A percentile compares a stretch with the other conserved stretches of the same genome.
Evolutionary conservation across 2,113 vertebrate species (phyloP).

Genomic region (Jacana jacana): DNA sequence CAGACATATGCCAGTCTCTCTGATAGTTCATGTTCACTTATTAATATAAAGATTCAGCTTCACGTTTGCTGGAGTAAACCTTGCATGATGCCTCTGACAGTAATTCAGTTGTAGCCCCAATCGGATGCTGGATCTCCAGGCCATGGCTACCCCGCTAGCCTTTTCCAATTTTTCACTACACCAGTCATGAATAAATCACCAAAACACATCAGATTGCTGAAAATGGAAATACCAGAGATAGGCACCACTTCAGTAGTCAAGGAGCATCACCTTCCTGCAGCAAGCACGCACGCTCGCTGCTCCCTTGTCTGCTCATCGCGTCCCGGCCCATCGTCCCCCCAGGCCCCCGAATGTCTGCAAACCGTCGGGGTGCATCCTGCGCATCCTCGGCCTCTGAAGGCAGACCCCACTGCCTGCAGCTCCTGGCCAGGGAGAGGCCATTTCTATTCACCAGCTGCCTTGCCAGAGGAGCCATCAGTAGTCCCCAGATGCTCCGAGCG

Average conservation of each 20-base stretch:
- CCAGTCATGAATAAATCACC: slow-evolving; percentile 72
- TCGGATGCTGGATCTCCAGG: slow-evolving; percentile 56
- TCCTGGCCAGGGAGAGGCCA: background rate
- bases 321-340: background rate
- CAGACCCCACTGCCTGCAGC: accelerated
- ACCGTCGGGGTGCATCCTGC: background rate
- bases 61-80: background rate
- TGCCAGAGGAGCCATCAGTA: background rate
- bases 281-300: background rate
- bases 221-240: slow-evolving; percentile 60
- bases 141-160: slow-evolving; percentile 34
- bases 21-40: slow-evolving; percentile 57
- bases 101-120: slow-evolving; percentile 50
- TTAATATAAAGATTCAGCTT: slow-evolving; percentile 54
- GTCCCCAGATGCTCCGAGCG: background rate
- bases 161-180: slow-evolving; percentile 77
- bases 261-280: slow-evolving; percentile 49
- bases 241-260: slow-evolving; percentile 43
- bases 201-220: slow-evolving; percentile 67
- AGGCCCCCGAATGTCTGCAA: background rate
- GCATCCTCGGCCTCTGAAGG: background rate
- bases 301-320: background rate
- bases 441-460: background rate
- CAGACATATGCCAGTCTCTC: slow-evolving; percentile 45
- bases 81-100: slow-evolving; percentile 50